These are phyloP conservation scores for Melieria picta DNA, from an alignment of 2,888 invertebrate genomes.

Conservation along the genomic window DNA sequence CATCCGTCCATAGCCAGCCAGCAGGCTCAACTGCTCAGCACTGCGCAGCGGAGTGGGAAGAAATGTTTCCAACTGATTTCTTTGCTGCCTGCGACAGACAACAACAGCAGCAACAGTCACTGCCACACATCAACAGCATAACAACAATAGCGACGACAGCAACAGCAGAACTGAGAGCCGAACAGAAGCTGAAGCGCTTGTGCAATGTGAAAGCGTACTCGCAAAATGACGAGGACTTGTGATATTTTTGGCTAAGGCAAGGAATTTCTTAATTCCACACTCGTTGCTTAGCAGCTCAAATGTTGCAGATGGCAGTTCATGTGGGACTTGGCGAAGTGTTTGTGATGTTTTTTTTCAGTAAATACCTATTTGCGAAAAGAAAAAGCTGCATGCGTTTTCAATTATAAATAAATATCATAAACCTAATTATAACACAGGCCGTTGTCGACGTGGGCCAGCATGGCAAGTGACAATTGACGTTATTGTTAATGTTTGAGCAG, in stretches of 20 bases:
- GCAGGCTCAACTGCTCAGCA: conserved; percentile 12
- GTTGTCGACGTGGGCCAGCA: too few relatives aligned
- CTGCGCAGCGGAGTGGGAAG: conserved; percentile 16
- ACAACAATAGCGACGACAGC: conserved; percentile 15
- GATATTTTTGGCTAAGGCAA: conserved; percentile 9
- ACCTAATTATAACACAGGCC: too few relatives aligned
- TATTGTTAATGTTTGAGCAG: too few relatives aligned
- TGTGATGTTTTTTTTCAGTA: too few relatives aligned
- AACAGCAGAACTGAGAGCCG: conserved; percentile 5
- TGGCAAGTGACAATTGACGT: too few relatives aligned
- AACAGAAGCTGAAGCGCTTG: conserved; percentile 1
- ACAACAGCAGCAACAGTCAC: conserved; percentile 19
- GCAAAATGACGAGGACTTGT: background rate
- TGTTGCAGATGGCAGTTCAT: too few relatives aligned
- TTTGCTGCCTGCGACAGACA: conserved; percentile 27
- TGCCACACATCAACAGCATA: background rate
- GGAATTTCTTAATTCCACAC: background rate
- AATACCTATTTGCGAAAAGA: too few relatives aligned
- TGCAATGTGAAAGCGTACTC: background rate
- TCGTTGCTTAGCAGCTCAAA: too few relatives aligned
- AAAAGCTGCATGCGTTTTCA: too few relatives aligned
- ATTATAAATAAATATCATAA: too few relatives aligned
- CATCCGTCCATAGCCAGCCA: conserved; percentile 9
- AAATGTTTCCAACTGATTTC: conserved; percentile 42
- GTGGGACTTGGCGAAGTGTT: too few relatives aligned